Conservation (phyloP, 2,888 invertebrate species). For the Branchinecta sandiegonensis region DNA sequence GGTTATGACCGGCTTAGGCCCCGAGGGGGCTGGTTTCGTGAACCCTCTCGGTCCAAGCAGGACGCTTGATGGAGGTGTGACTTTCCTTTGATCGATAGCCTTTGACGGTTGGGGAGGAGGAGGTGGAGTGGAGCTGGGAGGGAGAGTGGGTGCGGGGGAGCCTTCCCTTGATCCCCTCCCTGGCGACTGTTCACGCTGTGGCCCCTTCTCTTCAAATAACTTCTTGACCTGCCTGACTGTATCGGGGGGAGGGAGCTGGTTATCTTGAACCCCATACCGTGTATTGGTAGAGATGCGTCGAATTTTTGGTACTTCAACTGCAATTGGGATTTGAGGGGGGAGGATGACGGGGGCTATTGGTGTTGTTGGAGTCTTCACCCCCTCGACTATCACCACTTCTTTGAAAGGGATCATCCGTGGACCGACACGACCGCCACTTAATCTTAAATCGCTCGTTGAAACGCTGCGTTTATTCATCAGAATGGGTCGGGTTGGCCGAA, state of each 20-base stretch:
- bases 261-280: slow-evolving; percentile 42
- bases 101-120: not conserved
- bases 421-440: slow-evolving; percentile 23
- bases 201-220: slow-evolving; percentile 50
- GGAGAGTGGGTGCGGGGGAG: not conserved
- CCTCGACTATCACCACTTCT: slow-evolving; percentile 16
- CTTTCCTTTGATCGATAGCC: not conserved
- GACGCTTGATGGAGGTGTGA: not conserved
- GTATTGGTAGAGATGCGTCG: slow-evolving; percentile 22
- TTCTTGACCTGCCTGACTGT: slow-evolving; percentile 70
- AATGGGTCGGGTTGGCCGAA: slow-evolving; percentile 23
- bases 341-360: slow-evolving; percentile 9
- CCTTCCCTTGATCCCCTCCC: slow-evolving; percentile 4
- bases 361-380: not conserved
- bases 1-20: slow-evolving; percentile 4
- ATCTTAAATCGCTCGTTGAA: slow-evolving; percentile 26
- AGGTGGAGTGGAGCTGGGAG: not conserved
- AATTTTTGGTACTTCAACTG: slow-evolving; percentile 10
- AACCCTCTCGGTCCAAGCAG: slow-evolving; percentile 7
- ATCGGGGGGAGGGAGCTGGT: slow-evolving; percentile 73
- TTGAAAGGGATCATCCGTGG: not conserved
- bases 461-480: slow-evolving; percentile 33
- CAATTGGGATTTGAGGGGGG: not conserved
- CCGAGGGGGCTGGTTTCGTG: not conserved
- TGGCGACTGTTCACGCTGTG: slow-evolving; percentile 22